Percentiles rank a stretch among this genome's conserved stretches.
phyloP scores from a whole-genome alignment of 2,888 invertebrate genomes.

The Athrips mouffetella region DNA sequence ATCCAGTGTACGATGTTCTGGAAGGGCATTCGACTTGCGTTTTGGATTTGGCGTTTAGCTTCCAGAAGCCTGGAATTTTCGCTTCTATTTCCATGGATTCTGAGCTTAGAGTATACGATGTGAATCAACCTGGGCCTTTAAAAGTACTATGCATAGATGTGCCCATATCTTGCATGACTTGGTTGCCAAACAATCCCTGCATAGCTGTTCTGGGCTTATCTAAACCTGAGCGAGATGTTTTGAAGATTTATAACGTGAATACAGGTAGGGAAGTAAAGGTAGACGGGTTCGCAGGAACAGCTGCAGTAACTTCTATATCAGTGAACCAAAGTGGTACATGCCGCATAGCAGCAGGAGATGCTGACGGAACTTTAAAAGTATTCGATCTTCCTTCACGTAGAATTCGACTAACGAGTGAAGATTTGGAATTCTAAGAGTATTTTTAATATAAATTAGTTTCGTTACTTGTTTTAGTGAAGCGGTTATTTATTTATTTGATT shows the following conservation, averaged over 20 bases:
- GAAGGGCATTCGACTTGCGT: conserved; percentile 53
- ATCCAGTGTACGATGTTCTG: conserved; percentile 51
- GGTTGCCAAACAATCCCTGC: conserved; percentile 48
- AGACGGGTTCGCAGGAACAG: conserved; percentile 37
- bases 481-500: too few relatives aligned
- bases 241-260: conserved; percentile 44
- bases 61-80: conserved; percentile 50
- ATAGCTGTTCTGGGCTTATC: conserved; percentile 44
- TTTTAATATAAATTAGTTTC: too few relatives aligned
- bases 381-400: conserved; percentile 58
- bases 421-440: conserved; percentile 30
- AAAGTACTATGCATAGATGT: conserved; percentile 55
- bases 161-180: conserved; percentile 48
- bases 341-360: conserved; percentile 54
- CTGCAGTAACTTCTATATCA: conserved; percentile 38
- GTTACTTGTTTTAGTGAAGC: too few relatives aligned
- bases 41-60: conserved; percentile 51
- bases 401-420: conserved; percentile 38
- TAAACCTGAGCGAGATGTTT: conserved; percentile 25
- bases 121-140: conserved; percentile 49
- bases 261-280: conserved; percentile 41
- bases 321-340: conserved; percentile 33
- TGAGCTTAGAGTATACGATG: conserved; percentile 56
- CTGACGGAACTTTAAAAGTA: conserved; percentile 39
- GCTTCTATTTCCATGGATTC: conserved; percentile 60